These are phyloP conservation scores for Drosophila kikkawai DNA, from an alignment of 1,140 invertebrate genomes.

Conservation along the genomic window DNA sequence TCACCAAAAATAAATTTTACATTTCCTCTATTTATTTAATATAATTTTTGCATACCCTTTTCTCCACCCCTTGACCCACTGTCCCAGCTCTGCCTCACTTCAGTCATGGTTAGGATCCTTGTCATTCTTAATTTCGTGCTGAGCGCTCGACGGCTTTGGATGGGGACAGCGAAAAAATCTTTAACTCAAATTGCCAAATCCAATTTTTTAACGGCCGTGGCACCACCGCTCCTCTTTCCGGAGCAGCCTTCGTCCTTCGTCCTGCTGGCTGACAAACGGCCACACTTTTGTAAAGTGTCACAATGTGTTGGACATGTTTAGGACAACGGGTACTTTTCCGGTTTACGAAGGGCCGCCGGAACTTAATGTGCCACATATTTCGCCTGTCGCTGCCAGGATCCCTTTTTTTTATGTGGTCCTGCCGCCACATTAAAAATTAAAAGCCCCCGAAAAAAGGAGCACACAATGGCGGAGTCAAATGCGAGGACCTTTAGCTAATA, in stretches of 20 bases:
- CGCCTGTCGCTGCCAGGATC: slow-evolving; percentile 56
- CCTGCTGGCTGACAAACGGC: slow-evolving; percentile 66
- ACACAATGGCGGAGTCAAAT: slow-evolving; percentile 16
- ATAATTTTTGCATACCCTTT: not conserved
- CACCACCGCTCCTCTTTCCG: not conserved
- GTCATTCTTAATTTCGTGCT: slow-evolving; percentile 74
- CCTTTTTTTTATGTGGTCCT: slow-evolving; percentile 53
- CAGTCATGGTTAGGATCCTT: slow-evolving; percentile 56
- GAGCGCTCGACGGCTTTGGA: slow-evolving; percentile 21
- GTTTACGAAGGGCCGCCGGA: slow-evolving; percentile 8
- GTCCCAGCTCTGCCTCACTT: slow-evolving; percentile 26
- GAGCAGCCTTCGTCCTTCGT: slow-evolving; percentile 14
- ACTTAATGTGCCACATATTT: slow-evolving; percentile 69
- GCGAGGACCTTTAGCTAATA: slow-evolving; percentile 49
- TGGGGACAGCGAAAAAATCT: slow-evolving; percentile 56
- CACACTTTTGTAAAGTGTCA: slow-evolving; percentile 76
- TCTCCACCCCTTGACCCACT: slow-evolving; percentile 21
- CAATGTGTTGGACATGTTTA: slow-evolving; percentile 60
- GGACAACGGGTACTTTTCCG: slow-evolving; percentile 22
- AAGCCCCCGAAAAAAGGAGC: slow-evolving; percentile 18
- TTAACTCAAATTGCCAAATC: slow-evolving; percentile 74
- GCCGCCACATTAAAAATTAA: slow-evolving; percentile 59
- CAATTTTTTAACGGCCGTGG: slow-evolving; percentile 63
- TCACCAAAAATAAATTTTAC: rapidly evolving
- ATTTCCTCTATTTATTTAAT: not conserved